Conservation (phyloP, 2,113 vertebrate species). For the Tinamus guttatus region DNA sequence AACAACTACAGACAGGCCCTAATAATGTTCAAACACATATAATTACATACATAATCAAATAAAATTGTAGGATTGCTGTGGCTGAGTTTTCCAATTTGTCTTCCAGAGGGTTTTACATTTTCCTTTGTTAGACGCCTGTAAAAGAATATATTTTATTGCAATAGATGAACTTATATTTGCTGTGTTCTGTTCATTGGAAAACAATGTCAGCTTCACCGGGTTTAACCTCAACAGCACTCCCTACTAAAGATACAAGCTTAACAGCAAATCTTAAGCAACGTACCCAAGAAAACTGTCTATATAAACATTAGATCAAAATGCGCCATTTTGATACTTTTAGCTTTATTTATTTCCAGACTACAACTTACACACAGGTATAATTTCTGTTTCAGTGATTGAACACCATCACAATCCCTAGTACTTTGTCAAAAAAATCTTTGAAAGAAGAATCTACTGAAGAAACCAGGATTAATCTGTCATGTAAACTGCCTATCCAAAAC, state of each 20-base stretch:
- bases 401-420: not conserved
- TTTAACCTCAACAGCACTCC: not conserved
- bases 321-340: not conserved
- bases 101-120: constrained; percentile 98
- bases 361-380: not conserved
- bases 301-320: not conserved
- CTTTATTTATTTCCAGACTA: not conserved
- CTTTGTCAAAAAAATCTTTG: not conserved
- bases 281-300: not conserved
- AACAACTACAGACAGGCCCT: not conserved
- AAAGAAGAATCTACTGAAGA: not conserved
- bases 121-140: constrained; percentile 96
- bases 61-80: constrained; percentile 99
- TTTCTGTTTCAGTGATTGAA: not conserved
- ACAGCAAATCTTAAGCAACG: not conserved
- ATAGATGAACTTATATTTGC: not conserved
- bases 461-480: not conserved
- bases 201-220: not conserved
- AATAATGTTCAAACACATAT: not conserved
- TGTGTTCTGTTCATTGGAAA: not conserved
- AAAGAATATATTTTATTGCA: constrained; percentile 23
- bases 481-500: not conserved
- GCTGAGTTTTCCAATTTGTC: constrained; percentile 98
- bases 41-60: constrained; percentile 95
- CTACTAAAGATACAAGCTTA: not conserved